A percentile compares a stretch with the other conserved stretches of the same genome.
Conservation (phyloP, 2,113 vertebrate species). For the Setophaga petechia region DNA sequence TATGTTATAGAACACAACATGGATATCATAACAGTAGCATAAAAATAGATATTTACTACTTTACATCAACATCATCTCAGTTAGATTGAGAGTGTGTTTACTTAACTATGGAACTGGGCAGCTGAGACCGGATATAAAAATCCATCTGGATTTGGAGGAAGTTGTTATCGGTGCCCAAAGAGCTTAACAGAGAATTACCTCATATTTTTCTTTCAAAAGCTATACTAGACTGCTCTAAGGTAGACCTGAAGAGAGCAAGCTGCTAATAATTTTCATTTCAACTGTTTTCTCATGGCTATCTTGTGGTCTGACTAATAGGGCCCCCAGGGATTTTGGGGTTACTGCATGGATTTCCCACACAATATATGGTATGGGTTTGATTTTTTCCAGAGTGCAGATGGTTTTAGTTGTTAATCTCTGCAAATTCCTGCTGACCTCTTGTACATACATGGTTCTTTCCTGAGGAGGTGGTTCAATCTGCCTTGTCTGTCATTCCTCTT, state of each 20-base stretch:
- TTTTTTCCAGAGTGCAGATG: not conserved
- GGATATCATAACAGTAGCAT: not conserved
- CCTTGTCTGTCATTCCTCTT: not conserved
- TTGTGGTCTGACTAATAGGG: constrained; percentile 16
- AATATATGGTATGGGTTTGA: not conserved
- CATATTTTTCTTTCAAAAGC: not conserved
- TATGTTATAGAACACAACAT: not conserved
- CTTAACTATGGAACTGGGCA: not conserved
- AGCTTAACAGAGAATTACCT: not conserved
- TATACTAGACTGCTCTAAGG: not conserved
- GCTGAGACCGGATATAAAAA: not conserved
- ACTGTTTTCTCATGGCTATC: not conserved
- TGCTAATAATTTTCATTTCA: constrained; percentile 7
- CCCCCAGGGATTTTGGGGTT: not conserved
- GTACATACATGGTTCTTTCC: accelerated
- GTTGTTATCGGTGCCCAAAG: not conserved
- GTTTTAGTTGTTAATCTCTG: not conserved
- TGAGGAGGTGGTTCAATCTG: not conserved
- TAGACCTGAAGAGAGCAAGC: not conserved
- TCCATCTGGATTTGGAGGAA: not conserved
- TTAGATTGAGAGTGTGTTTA: not conserved
- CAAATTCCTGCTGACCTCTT: not conserved
- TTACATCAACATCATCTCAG: not conserved
- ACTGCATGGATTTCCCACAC: not conserved
- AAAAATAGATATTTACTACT: not conserved